Evolutionary conservation across 30 jellyfish, hydroid and myxozoan genomes (phyloP).

Genomic region (Hydra vulgaris): DNA sequence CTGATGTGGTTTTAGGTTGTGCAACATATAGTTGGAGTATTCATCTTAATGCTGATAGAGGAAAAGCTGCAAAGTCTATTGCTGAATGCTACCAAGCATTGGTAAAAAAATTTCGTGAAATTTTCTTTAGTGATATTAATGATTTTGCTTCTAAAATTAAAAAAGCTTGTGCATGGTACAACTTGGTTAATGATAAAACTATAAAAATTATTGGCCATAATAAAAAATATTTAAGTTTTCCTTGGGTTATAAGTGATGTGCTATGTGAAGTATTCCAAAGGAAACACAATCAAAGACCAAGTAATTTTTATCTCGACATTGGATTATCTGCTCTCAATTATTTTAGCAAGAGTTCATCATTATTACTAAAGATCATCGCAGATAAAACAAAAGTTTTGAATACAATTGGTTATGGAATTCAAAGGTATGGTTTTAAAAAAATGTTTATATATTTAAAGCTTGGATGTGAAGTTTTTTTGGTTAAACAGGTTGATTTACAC

Average conservation of each 20-base stretch:
- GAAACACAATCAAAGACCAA: constrained; percentile 9
- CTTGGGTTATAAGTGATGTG: constrained; percentile 53
- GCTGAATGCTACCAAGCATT: constrained; percentile 32
- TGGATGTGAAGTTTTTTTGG: too few species aligned
- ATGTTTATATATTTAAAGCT: too few species aligned
- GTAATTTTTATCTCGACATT: constrained; percentile 12
- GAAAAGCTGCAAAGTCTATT: constrained; percentile 43
- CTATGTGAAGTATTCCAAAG: constrained; percentile 32
- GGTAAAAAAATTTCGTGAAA: constrained; percentile 41
- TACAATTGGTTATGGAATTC: constrained; percentile 34
- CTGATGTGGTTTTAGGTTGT: constrained; percentile 62
- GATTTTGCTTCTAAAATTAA: constrained; percentile 14
- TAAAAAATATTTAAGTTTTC: constrained; percentile 28
- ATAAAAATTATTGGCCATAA: background rate
- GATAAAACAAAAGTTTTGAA: constrained; percentile 25
- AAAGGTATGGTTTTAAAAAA: too few species aligned
- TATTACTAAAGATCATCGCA: constrained; percentile 23
- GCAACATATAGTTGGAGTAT: constrained; percentile 48
- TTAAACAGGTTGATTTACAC: too few species aligned
- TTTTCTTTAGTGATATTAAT: constrained; percentile 35
- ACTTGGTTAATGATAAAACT: constrained; percentile 33
- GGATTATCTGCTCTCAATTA: constrained; percentile 36
- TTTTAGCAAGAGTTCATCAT: constrained; percentile 17
- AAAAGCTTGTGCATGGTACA: constrained; percentile 82
- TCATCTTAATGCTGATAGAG: constrained; percentile 49